Base-by-base conservation (phyloP, 2,888 invertebrate species). In the Microplitis deprimator region DNA sequence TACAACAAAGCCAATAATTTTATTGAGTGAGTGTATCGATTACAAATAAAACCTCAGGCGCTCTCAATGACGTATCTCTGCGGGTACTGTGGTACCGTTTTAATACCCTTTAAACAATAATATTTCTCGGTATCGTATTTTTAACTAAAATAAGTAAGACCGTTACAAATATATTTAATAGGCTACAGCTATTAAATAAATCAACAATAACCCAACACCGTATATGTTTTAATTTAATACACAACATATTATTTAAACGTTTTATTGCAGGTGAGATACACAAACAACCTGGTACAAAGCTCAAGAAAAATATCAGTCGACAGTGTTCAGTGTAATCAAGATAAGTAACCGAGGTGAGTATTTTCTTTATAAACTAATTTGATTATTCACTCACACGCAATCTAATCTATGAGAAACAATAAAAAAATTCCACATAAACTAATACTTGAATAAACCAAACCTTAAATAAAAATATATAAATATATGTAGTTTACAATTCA, bases 21-120 rank as follows among this genome's bases (percentile, higher is more conserved):
- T 38, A 75, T n/a, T 17, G 16, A n/a, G n/a, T 17, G 16, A 6
- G 68, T 17, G 40, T 75, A 75, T 75, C 75, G 68, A 61, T 75
- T 75, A 68, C 75, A 7, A 60, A 68, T 38, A 60, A 75, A 75
- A 60, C 75, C 40, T 68, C 59, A 39, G 67, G 50, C 60, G 40
- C 29, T 73, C 60, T 50, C 50, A 61, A 75, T 68, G 68, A 68
- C 50, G 20, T 60, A 20, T 1, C 38, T 60, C 60, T 62, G 64
- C 16, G 73, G 73, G 73, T 64, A 73, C 50, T 50, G 13, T 40
- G 65, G 50, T 65, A 65, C 64, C 65, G 73, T 71, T 71, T 60
- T 59, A 71, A 50, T 50, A 13, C 50, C 20, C 62, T 62, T 67
- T 29, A 20, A 20, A 67, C 39, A 20, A 38, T n/a, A 39, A 68